Evolutionary conservation across 2,113 vertebrate species (phyloP), one percentile per base, ranked within the genome.

Genomic region (Eptatretus burgeri): DNA sequence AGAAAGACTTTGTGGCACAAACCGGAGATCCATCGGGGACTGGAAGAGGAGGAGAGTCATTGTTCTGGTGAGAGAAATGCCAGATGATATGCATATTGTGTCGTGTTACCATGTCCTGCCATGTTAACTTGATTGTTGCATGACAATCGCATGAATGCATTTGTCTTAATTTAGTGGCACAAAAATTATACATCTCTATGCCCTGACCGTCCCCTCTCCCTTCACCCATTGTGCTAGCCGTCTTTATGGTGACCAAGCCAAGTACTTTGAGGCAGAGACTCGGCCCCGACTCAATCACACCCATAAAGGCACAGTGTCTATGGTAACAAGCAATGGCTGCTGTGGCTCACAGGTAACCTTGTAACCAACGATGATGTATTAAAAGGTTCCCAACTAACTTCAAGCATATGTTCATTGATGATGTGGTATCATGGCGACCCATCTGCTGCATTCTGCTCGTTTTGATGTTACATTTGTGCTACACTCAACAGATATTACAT

Each of bases 1-100:
- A 98, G 91, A 86, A 82, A 70, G 81, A 88, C 70, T 98, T 98
- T 71, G 82, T 98, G 64, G 71, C 93, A 66, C 89, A 98, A 72
- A 85, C 82, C 2, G 91, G 91, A 51, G 91, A 98, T 68, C 91
- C 89, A 53, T 81, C 80, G 41, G 89, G 89, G 20, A 86, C 81
- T 16, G 89, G 89, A 5, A 80, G 86, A 64, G 91, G 89, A 68
- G 89, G 89, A 65, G 86, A 89, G 68, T 95, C 91, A 9, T 63
- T 95, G 64, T 98, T 82, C 72, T 75, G 85, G 89, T 91, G 66
- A 75, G 56, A 13, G 56, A 13, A 3, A 41, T 41, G 27, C 27
- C 7, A 41, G 27, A 41, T 41, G 7, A 41, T 41, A 7, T 41
- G 27, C 27, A 41, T 41, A 41, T 41, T 5, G n/a, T n/a, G n/a